These are phyloP conservation scores for Paraescarpia echinospica DNA, from an alignment of 1,140 invertebrate species.

Conservation along the genomic window DNA sequence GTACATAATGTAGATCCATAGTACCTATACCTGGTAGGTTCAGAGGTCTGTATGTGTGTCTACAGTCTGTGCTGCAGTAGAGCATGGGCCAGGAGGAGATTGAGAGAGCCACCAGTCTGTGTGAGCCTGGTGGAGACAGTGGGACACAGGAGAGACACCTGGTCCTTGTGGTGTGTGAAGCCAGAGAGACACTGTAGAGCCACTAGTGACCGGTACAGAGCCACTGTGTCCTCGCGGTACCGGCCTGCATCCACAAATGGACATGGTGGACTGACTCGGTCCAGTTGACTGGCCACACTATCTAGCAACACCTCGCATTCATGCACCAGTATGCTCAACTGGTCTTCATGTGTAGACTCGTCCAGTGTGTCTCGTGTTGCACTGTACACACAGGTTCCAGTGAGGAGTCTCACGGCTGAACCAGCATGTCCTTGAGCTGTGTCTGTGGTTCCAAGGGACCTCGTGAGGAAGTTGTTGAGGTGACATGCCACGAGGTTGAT, in stretches of 20 bases:
- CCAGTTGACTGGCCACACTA: neutral
- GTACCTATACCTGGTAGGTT: too few species aligned
- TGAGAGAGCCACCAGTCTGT: neutral
- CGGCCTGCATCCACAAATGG: neutral
- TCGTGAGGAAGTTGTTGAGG: neutral
- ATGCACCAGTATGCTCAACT: neutral
- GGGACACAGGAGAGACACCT: neutral
- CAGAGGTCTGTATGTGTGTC: too few species aligned
- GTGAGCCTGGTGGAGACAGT: neutral
- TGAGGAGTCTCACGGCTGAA: neutral
- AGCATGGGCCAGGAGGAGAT: neutral
- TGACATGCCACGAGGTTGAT: slow-evolving; percentile 36
- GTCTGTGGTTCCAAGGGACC: neutral
- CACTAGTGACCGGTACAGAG: neutral
- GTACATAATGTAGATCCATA: too few species aligned
- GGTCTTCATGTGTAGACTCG: neutral
- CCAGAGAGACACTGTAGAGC: neutral
- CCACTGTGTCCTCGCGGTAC: neutral
- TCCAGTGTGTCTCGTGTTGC: neutral
- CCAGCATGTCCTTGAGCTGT: neutral
- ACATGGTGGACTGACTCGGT: neutral
- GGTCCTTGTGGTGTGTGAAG: neutral
- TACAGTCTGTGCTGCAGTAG: neutral
- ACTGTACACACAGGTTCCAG: neutral
- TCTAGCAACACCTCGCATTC: neutral